Evolutionary conservation across 2,888 invertebrate genomes (phyloP).

Genomic region (Temnothorax ravouxi): DNA sequence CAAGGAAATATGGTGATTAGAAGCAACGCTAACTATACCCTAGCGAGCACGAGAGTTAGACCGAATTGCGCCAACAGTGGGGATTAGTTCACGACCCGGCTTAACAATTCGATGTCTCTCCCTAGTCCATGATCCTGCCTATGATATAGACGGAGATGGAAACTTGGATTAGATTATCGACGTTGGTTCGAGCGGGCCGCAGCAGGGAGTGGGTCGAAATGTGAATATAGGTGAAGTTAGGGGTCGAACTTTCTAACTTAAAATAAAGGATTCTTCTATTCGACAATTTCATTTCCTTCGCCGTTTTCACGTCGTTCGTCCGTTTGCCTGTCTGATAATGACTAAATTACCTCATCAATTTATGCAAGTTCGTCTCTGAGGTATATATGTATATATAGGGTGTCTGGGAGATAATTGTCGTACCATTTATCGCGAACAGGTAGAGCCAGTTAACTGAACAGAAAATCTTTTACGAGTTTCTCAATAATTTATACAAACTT

Average conservation of each 20-base stretch:
- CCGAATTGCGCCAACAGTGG: constrained; percentile 17
- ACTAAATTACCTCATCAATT: constrained; percentile 29
- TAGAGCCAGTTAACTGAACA: not conserved
- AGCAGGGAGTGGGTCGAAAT: constrained; percentile 4
- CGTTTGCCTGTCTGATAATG: constrained; percentile 5
- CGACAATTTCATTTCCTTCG: not conserved
- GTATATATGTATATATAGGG: not conserved
- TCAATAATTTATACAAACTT: too few relatives aligned
- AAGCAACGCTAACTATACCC: constrained; percentile 30
- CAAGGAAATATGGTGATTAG: constrained; percentile 21
- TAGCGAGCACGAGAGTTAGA: not conserved
- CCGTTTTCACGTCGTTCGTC: not conserved
- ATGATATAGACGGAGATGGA: not conserved
- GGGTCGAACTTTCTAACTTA: constrained; percentile 13
- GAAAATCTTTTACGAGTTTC: not conserved
- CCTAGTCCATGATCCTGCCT: not conserved
- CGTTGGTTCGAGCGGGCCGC: not conserved
- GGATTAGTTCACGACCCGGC: constrained; percentile 35
- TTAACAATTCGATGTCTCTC: constrained; percentile 22
- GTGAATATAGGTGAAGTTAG: not conserved
- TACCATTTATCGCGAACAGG: not conserved
- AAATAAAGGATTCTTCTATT: constrained; percentile 15
- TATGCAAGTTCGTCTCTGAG: constrained; percentile 13
- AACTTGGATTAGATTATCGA: constrained; percentile 42
- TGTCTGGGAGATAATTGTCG: not conserved